Percentiles rank a stretch among this genome's conserved stretches.
Evolutionary conservation across 53 echinoderm and acorn worm species (phyloP).

Genomic region (Crossaster papposus): DNA sequence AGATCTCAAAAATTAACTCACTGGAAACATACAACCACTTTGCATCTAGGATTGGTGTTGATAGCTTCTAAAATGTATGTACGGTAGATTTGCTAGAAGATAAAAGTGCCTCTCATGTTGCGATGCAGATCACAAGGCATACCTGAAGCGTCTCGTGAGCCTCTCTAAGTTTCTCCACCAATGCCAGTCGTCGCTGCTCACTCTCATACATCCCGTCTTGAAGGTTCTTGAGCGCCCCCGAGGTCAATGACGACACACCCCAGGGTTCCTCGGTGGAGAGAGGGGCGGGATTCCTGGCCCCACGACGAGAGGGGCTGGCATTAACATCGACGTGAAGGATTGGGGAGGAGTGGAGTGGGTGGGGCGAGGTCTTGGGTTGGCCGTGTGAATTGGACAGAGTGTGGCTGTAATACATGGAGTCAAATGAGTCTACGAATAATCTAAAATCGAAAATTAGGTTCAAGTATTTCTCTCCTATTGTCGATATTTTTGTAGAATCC

Average conservation of each 20-base stretch:
- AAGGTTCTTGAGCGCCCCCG: slow-evolving; percentile 74
- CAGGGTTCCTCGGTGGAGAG: slow-evolving; percentile 58
- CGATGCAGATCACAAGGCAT: neutral
- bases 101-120: too few relatives aligned
- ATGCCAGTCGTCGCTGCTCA: slow-evolving; percentile 84
- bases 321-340: slow-evolving; percentile 28
- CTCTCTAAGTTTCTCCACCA: slow-evolving; percentile 95
- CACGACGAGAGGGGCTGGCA: slow-evolving; percentile 32
- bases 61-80: too few relatives aligned
- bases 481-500: too few relatives aligned
- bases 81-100: too few relatives aligned
- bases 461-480: too few relatives aligned
- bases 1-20: slow-evolving; percentile 3
- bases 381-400: slow-evolving; percentile 53
- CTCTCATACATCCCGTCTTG: slow-evolving; percentile 99
- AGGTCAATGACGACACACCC: slow-evolving; percentile 57
- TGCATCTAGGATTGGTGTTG: too few relatives aligned
- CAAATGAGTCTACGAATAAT: too few relatives aligned
- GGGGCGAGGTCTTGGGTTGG: slow-evolving; percentile 25
- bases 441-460: too few relatives aligned
- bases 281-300: slow-evolving; percentile 29
- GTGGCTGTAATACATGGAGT: too few relatives aligned
- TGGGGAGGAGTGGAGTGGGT: slow-evolving; percentile 40
- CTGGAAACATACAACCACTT: neutral
- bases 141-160: slow-evolving; percentile 98